A percentile compares a stretch with the other conserved stretches of the same genome.
Conservation (phyloP, 2,888 invertebrate species). For the Cephus runcator region DNA sequence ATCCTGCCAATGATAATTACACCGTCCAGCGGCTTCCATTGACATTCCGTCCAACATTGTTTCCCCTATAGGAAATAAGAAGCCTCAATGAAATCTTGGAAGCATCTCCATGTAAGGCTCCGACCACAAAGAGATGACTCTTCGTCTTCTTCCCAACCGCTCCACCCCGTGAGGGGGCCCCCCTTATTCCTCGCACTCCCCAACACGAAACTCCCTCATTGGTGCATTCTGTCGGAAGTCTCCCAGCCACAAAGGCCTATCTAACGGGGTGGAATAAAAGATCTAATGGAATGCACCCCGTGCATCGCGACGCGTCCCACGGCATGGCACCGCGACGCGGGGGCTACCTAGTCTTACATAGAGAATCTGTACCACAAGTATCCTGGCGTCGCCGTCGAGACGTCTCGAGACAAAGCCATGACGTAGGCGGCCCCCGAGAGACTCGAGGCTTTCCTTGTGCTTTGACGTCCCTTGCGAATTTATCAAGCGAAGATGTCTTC, state of each 20-base stretch:
- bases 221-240: not conserved
- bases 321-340: not conserved
- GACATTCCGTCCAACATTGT: not conserved
- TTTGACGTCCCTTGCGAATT: not conserved
- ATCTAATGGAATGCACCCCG: conserved; percentile 3
- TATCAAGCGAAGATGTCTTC: not conserved
- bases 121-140: not conserved
- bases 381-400: not conserved
- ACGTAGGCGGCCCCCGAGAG: not conserved
- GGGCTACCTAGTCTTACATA: not conserved
- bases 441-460: not conserved
- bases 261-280: conserved; percentile 1
- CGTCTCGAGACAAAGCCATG: not conserved
- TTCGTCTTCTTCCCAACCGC: not conserved
- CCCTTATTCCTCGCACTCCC: too few species aligned
- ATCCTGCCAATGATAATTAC: too few species aligned
- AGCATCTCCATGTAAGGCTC: not conserved
- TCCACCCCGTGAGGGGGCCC: too few species aligned
- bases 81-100: not conserved
- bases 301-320: conserved; percentile 3
- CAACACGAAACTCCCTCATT: not conserved
- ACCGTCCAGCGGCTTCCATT: not conserved
- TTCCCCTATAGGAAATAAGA: not conserved
- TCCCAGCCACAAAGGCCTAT: not conserved
- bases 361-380: not conserved